Percentiles rank a stretch among this genome's conserved stretches.
Conservation (phyloP, 2,888 invertebrate genomes). For the Macropis europaea region DNA sequence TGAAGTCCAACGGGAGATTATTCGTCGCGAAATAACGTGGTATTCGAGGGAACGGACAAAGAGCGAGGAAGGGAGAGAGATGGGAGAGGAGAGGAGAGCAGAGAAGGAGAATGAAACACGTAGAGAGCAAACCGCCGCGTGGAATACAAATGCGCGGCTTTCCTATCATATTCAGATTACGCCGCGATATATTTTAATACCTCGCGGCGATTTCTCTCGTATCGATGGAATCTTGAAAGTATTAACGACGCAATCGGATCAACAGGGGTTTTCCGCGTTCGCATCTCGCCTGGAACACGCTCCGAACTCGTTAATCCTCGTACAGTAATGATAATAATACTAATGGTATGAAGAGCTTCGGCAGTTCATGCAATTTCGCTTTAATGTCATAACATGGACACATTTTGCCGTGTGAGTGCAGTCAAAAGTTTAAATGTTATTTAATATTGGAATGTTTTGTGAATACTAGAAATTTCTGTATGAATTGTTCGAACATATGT, state of each 20-base stretch:
- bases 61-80: background rate
- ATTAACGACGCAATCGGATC: background rate
- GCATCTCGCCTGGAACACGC: too few species aligned
- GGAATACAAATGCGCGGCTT: slow-evolving; percentile 37
- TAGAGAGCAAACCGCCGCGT: slow-evolving; percentile 3
- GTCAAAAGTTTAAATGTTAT: too few species aligned
- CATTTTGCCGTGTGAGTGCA: too few species aligned
- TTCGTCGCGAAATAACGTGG: slow-evolving; percentile 1
- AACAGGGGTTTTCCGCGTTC: background rate
- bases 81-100: background rate
- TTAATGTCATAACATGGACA: too few species aligned
- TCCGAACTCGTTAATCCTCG: too few species aligned
- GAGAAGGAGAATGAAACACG: slow-evolving; percentile 25
- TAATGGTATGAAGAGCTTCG: too few species aligned
- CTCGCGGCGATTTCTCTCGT: background rate
- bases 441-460: too few species aligned
- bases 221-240: slow-evolving; percentile 24
- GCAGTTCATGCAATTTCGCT: too few species aligned
- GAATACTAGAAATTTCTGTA: too few species aligned
- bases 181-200: slow-evolving; percentile 32
- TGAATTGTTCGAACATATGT: too few species aligned
- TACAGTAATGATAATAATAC: too few species aligned
- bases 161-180: slow-evolving; percentile 38
- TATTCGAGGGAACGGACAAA: background rate
- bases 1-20: slow-evolving; percentile 6